Conservation (phyloP, 2,113 vertebrate genomes). For the Callionymus lyra region DNA sequence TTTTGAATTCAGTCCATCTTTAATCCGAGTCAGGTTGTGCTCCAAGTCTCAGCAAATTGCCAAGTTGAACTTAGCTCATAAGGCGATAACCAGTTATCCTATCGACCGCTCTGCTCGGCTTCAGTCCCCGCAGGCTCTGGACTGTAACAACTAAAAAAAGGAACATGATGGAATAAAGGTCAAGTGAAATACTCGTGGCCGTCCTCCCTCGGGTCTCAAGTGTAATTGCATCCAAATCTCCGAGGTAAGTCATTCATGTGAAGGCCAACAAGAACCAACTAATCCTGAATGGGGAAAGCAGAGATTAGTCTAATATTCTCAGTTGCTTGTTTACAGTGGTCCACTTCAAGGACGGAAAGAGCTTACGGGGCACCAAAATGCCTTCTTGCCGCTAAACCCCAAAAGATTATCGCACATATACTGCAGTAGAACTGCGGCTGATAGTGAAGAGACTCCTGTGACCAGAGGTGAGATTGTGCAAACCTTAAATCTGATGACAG, state of each 20-base stretch:
- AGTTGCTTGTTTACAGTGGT: conserved; percentile 4
- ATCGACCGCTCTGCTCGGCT: conserved; percentile 40
- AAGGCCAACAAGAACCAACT: background rate
- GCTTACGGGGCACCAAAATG: conserved; percentile 30
- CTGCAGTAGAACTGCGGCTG: conserved; percentile 22
- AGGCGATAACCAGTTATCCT: conserved; percentile 57
- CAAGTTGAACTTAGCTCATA: conserved; percentile 51
- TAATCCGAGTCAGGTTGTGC: conserved; percentile 24
- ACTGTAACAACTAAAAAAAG: no score
- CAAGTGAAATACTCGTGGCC: no score
- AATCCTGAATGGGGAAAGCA: background rate
- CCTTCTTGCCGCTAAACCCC: conserved; percentile 37
- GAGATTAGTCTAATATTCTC: background rate
- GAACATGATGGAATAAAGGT: no score
- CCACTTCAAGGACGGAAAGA: conserved; percentile 17
- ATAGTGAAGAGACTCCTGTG: conserved; percentile 12
- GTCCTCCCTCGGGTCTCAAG: no score
- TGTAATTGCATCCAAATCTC: no score
- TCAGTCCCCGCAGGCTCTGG: conserved; percentile 29
- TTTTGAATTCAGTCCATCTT: conserved; percentile 30
- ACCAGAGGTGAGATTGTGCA: conserved; percentile 2
- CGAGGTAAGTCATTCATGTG: no score
- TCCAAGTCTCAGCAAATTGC: conserved; percentile 17
- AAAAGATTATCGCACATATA: conserved; percentile 37
- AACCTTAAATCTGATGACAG: conserved; percentile 1